Base-by-base conservation (phyloP, 2,797 vertebrate species). In the Cottoperca gobio region DNA sequence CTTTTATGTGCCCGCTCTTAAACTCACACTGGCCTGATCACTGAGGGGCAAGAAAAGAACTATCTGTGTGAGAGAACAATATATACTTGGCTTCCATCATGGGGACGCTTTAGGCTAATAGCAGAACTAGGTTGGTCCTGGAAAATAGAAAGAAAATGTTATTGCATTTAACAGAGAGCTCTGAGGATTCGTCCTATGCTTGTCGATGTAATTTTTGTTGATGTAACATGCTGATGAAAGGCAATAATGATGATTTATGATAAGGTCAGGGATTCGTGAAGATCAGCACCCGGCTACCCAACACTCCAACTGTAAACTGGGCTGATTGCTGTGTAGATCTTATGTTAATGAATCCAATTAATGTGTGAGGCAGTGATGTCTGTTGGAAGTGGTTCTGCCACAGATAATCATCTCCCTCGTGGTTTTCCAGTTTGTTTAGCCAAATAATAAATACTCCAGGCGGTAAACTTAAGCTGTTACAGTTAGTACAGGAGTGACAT, bases 21-120 rank as follows among this genome's bases (percentile, higher is more conserved):
- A 85, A 84, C 76, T 80, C 59, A 39, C 81, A 42, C 24, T n/a
- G 31, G 79, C 67, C 23, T n/a, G n/a, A n/a, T 86, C 72, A 73
- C n/a, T 39, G 79, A 70, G 82, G 58, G 73, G 70, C 72, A 70
- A 50, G 83, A 75, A 65, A n/a, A n/a, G n/a, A n/a, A n/a, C n/a
- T n/a, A n/a, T n/a, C n/a, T 72, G 80, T 81, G 75, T 80, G 50
- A n/a, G 50, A 71, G 73, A 72, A 64, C 11, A 24, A 80, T n/a
- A n/a, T n/a, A 86, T 63, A 59, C 64, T 54, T 79, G 87, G 86
- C 77, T 45, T 86, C 75, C 79, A 83, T 89, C 71, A 68, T 55
- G 57, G 78, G 74, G 69, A 84, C 64, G 84, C 90, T 93, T 72
- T 77, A 68, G 92, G 88, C 89, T 88, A 84, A 85, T 79, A 65